phyloP scores from a whole-genome alignment of 2,797 vertebrate species.

The Enteromius argenteus region DNA sequence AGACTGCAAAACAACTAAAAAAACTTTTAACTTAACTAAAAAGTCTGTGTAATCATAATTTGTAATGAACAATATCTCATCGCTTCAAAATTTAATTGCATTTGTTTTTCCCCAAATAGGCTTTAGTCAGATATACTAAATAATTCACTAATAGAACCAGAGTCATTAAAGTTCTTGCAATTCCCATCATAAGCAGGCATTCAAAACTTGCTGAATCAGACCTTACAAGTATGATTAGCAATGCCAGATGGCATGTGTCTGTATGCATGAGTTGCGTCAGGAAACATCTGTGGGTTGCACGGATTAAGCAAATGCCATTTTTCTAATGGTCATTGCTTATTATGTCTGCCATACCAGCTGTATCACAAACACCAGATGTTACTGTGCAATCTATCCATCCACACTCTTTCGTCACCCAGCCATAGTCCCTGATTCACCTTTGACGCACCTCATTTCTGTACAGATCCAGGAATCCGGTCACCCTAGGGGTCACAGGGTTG shows the following conservation, averaged over 20 bases:
- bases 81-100: background rate
- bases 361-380: constrained; percentile 35
- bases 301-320: constrained; percentile 26
- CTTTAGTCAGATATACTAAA: background rate
- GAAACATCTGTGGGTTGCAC: constrained; percentile 31
- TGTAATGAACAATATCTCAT: background rate
- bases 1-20: background rate
- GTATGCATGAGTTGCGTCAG: background rate
- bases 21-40: background rate
- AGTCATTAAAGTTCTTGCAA: background rate
- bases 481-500: constrained; percentile 1
- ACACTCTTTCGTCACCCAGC: constrained; percentile 16
- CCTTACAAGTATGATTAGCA: background rate
- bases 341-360: constrained; percentile 22
- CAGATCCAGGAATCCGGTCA: constrained; percentile 31
- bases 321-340: background rate
- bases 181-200: background rate
- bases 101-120: background rate
- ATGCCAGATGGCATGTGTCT: constrained; percentile 13
- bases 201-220: constrained; percentile 17
- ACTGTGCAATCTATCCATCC: constrained; percentile 14
- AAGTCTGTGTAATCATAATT: background rate
- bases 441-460: background rate
- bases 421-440: constrained; percentile 37
- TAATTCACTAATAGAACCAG: background rate